Evolutionary conservation across 2,113 vertebrate genomes (phyloP).

Genomic region (Macroglossus sobrinus): DNA sequence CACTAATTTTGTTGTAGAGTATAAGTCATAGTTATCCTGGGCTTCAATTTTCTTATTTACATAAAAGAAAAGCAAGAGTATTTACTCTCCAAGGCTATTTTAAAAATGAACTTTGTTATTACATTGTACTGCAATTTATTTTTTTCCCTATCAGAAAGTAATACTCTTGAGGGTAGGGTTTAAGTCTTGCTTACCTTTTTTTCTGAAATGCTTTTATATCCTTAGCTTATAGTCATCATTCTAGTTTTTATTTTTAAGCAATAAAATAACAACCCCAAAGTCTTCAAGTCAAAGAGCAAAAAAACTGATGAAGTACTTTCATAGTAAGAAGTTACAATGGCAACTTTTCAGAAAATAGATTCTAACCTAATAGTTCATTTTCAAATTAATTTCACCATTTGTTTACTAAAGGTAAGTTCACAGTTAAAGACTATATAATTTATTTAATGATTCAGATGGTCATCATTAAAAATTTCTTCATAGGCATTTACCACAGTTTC

Average conservation of each 20-base stretch:
- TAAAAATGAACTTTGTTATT: not conserved
- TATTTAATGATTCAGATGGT: not conserved
- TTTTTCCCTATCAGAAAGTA: not conserved
- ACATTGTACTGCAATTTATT: not conserved
- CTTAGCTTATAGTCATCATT: not conserved
- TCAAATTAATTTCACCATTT: not conserved
- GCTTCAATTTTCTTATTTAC: not conserved
- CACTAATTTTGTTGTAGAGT: not conserved
- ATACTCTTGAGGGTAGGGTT: not conserved
- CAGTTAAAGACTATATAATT: not conserved
- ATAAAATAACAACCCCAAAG: not conserved
- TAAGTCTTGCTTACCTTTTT: not conserved
- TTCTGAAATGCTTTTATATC: not conserved
- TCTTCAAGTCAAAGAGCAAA: not conserved
- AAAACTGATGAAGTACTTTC: not conserved
- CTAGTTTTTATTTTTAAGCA: not conserved
- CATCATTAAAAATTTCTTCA: not conserved
- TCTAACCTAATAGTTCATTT: not conserved
- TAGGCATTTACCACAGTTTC: not conserved
- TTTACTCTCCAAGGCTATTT: not conserved
- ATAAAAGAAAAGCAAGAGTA: not conserved
- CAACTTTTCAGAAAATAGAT: not conserved
- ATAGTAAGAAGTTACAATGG: not conserved
- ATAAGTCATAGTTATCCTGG: not conserved
- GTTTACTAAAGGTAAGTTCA: not conserved